Conservation (phyloP, 2,113 vertebrate species). For the Willisornis vidua region DNA sequence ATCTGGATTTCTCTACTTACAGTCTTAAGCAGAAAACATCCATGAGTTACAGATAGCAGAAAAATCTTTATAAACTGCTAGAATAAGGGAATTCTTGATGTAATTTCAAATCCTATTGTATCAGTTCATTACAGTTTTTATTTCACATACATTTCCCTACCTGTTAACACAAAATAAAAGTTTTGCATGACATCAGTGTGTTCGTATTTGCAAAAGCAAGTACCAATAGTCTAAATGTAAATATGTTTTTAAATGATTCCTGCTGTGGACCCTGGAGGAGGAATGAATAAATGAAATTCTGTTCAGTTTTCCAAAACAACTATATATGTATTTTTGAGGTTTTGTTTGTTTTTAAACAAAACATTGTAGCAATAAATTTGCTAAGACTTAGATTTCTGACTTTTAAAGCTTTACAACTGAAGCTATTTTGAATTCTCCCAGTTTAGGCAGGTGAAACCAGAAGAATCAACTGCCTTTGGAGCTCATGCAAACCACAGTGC, state of each 20-base stretch:
- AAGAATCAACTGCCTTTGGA: background rate
- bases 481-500: background rate
- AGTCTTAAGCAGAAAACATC: conserved; percentile 20
- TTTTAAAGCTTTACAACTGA: background rate
- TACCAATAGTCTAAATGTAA: background rate
- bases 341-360: background rate
- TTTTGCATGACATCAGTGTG: conserved; percentile 50
- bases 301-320: background rate
- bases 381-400: background rate
- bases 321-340: background rate
- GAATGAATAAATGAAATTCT: background rate
- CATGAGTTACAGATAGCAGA: conserved; percentile 28
- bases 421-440: background rate
- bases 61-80: conserved; percentile 61
- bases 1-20: background rate
- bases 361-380: background rate
- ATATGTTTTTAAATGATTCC: background rate
- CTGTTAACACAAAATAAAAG: conserved; percentile 58
- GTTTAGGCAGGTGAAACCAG: background rate
- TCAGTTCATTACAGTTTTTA: conserved; percentile 1
- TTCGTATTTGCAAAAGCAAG: conserved; percentile 42
- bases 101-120: conserved; percentile 61
- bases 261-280: background rate
- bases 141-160: conserved; percentile 41
- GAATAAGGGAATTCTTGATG: conserved; percentile 54